These are phyloP conservation scores for Buathra laborator DNA, from an alignment of 2,888 invertebrate genomes.

Conservation along the genomic window DNA sequence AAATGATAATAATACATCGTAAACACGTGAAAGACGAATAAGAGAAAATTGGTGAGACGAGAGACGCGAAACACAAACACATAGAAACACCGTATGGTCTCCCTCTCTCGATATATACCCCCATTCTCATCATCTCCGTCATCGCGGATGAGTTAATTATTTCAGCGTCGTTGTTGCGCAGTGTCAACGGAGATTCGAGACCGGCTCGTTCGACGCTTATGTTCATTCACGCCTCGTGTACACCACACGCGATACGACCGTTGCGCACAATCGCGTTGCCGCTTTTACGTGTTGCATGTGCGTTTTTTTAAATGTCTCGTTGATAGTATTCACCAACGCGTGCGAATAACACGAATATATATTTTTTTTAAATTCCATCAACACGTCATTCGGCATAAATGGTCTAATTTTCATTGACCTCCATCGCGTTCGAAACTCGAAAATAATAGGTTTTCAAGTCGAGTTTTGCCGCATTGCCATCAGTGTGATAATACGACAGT, in stretches of 20 bases:
- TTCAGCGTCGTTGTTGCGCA: slow-evolving; percentile 1
- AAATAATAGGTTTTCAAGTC: not conserved
- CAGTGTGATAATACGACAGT: slow-evolving; percentile 32
- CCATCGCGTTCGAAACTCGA: slow-evolving; percentile 1
- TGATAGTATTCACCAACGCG: slow-evolving; percentile 10
- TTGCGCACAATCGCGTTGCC: not conserved
- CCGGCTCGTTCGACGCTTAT: slow-evolving; percentile 55
- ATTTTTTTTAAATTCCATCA: slow-evolving; percentile 1
- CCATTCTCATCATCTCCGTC: not conserved
- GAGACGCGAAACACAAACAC: slow-evolving; percentile 5
- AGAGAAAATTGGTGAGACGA: slow-evolving; percentile 14
- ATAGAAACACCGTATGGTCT: not conserved
- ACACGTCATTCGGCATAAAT: not conserved
- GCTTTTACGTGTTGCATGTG: not conserved
- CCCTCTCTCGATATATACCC: slow-evolving; percentile 14
- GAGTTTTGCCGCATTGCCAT: slow-evolving; percentile 1
- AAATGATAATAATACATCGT: not conserved
- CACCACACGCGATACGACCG: slow-evolving; percentile 3
- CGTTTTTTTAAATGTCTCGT: slow-evolving; percentile 17
- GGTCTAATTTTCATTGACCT: slow-evolving; percentile 6
- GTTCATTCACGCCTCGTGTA: slow-evolving; percentile 8
- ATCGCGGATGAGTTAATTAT: slow-evolving; percentile 41
- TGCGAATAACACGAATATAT: slow-evolving; percentile 20
- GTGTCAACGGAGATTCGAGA: slow-evolving; percentile 58
- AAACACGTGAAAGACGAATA: slow-evolving; percentile 21